Conservation (phyloP, 2,797 vertebrate genomes). For the Peromyscus melanophrys region DNA sequence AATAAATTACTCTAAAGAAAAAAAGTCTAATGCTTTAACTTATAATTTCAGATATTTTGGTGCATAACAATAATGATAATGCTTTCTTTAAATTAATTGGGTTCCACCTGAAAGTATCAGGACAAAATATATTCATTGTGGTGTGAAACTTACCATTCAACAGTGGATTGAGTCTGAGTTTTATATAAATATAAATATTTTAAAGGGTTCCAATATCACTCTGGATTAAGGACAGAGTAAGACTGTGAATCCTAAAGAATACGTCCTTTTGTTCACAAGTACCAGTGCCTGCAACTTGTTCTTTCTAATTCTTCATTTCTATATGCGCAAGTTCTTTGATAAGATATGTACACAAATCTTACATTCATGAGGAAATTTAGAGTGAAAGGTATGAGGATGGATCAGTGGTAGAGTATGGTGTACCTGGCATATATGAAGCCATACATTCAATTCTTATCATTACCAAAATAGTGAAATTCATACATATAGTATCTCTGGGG, state of each 20-base stretch:
- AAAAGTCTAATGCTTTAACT: neutral
- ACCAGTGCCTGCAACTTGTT: neutral
- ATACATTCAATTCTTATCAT: too few relatives aligned
- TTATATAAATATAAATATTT: neutral
- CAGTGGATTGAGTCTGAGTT: neutral
- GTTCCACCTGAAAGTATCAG: neutral
- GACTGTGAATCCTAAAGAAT: neutral
- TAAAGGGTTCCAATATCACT: neutral
- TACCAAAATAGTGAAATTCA: neutral
- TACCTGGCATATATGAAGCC: neutral
- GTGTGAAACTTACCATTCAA: neutral
- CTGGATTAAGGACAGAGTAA: neutral
- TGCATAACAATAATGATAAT: neutral
- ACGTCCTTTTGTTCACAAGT: neutral
- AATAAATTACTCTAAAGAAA: neutral
- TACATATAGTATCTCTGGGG: neutral
- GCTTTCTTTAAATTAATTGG: neutral
- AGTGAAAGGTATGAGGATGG: neutral
- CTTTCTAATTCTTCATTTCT: neutral
- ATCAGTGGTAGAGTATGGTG: neutral
- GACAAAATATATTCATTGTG: neutral
- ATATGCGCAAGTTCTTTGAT: neutral
- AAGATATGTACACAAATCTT: neutral
- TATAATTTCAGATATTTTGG: neutral
- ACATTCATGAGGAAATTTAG: neutral